Conservation (phyloP, 2,797 vertebrate species). For the Leptoclinus maculatus region DNA sequence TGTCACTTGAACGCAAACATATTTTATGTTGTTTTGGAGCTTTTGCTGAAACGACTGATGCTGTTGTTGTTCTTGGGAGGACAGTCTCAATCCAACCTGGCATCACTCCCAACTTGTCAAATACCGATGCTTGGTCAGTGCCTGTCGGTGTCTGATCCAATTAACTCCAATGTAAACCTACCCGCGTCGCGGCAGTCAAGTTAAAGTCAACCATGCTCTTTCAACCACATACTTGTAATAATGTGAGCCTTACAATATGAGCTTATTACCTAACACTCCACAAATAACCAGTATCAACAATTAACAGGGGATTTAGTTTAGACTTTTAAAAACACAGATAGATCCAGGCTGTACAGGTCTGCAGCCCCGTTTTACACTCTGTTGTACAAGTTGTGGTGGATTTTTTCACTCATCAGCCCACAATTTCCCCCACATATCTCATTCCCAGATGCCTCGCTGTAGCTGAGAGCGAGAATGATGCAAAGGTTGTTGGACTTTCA, state of each 20-base stretch:
- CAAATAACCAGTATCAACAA: conserved; percentile 9
- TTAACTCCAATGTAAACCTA: background rate
- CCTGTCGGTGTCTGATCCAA: background rate
- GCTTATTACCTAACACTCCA: background rate
- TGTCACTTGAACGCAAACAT: background rate
- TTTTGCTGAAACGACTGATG: no score
- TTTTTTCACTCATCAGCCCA: conserved; percentile 45
- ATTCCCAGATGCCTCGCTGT: conserved; percentile 56
- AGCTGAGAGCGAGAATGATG: conserved; percentile 67
- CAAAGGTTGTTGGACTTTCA: conserved; percentile 76
- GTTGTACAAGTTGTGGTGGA: conserved; percentile 17
- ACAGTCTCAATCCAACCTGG: no score
- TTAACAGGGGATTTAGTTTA: conserved; percentile 23
- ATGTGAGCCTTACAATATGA: conserved; percentile 8
- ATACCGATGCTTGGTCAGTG: background rate
- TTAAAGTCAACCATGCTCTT: background rate
- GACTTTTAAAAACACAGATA: conserved; percentile 17
- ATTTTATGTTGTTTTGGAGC: no score
- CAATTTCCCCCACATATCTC: conserved; percentile 48
- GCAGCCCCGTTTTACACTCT: conserved; percentile 13
- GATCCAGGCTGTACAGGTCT: background rate
- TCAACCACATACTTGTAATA: background rate
- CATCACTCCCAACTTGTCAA: background rate
- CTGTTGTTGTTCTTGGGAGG: no score
- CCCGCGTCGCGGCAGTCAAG: no score